These are phyloP conservation scores for Adela reaumurella DNA, from an alignment of 2,888 invertebrate genomes.

Conservation along the genomic window DNA sequence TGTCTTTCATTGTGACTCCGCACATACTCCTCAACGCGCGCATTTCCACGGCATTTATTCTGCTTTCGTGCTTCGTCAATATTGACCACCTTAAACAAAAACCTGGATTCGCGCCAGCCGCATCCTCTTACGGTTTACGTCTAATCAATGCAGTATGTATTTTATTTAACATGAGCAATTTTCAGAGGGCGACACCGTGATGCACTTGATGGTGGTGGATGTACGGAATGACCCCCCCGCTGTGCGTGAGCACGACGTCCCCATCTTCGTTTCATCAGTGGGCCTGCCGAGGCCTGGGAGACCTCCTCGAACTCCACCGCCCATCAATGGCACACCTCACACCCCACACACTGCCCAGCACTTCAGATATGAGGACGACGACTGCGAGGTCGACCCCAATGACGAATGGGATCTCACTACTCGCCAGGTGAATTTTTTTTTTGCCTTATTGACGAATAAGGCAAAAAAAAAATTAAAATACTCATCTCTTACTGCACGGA, in stretches of 20 bases:
- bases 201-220: slow-evolving; percentile 84
- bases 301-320: slow-evolving; percentile 18
- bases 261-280: slow-evolving; percentile 65
- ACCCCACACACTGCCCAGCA: slow-evolving; percentile 17
- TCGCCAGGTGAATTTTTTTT: no score
- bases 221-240: slow-evolving; percentile 75
- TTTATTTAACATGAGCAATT: not conserved
- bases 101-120: no score
- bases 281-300: slow-evolving; percentile 41
- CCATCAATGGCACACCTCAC: slow-evolving; percentile 7
- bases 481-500: no score
- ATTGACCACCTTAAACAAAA: no score
- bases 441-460: no score
- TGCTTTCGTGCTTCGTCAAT: no score
- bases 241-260: slow-evolving; percentile 88
- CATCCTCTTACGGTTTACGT: no score
- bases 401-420: slow-evolving; percentile 93
- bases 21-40: no score
- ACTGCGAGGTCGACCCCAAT: slow-evolving; percentile 35
- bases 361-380: slow-evolving; percentile 58
- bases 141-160: no score
- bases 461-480: no score
- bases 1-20: no score
- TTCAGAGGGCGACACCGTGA: slow-evolving; percentile 80
- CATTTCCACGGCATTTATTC: no score